phyloP scores from a whole-genome alignment of 1,140 invertebrate species.

The Ceratosolen solmsi region DNA sequence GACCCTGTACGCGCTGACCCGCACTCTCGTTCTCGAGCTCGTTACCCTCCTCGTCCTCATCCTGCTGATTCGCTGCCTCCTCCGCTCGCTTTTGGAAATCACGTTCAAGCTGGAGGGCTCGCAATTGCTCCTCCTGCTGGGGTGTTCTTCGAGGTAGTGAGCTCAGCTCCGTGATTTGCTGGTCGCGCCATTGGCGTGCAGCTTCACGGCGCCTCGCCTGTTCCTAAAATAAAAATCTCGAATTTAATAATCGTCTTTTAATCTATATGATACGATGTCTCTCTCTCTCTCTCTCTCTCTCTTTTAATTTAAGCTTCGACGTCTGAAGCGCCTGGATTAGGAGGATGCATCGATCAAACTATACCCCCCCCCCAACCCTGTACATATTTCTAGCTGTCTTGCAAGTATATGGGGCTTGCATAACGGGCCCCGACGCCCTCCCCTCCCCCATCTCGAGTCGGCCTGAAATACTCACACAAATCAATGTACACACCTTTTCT shows the following conservation, averaged over 20 bases:
- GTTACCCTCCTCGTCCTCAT: conserved; percentile 81
- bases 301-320: no score
- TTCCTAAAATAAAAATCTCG: conserved; percentile 71
- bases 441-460: no score
- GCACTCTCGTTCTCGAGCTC: conserved; percentile 66
- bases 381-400: no score
- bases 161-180: conserved; percentile 86
- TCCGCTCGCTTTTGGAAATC: conserved; percentile 91
- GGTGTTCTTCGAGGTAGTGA: conserved; percentile 79
- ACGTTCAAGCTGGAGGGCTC: conserved; percentile 86
- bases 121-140: conserved; percentile 89
- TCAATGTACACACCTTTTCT: conserved; percentile 77
- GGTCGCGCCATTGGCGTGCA: conserved; percentile 83
- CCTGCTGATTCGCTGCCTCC: conserved; percentile 83
- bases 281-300: no score
- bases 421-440: no score
- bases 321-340: no score
- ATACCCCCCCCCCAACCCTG: no score
- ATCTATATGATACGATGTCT: no score
- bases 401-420: no score
- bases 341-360: no score
- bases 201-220: conserved; percentile 81
- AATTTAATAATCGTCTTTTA: not conserved
- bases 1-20: conserved; percentile 70
- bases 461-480: no score